Base-by-base conservation (phyloP, 2,113 vertebrate genomes). In the Rhabdomys dilectus region DNA sequence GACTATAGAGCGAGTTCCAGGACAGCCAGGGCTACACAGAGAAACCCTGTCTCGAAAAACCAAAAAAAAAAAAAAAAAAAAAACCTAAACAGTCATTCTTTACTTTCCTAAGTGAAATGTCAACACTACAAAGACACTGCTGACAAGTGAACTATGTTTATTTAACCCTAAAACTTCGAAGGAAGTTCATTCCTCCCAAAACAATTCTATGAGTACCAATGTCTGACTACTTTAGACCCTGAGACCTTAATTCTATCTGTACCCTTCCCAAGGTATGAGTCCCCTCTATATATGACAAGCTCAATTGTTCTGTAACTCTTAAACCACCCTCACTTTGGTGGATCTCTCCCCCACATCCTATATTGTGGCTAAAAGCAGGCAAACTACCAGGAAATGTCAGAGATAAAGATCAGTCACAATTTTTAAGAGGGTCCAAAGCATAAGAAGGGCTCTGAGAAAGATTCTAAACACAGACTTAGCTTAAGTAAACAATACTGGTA, bases 341-440 rank as follows among this genome's bases (percentile, higher is more conserved):
- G 58, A 0, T 87, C 51, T 91, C 70, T 64, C 80, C 17, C 9
- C 39, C 34, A 95, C n/a, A 56, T 95, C 88, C 73, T 86, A n/a
- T 21, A 17, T 39, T 94, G 53, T 90, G 89, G 91, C 84, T 56
- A 77, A 45, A 39, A 73, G 85, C 58, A 93, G 75, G 31, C 62
- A 88, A 86, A 72, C 60, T 81, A 95, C 34, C 39, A 77, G 80
- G 56, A 97, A 95, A 96, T 58, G 62, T 34, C 82, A 78, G 53
- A 88, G 82, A 96, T 73, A 85, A 95, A 91, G 78, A 84, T 36
- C 34, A 48, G 88, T n/a, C 36, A 60, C 51, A 60, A n/a, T 15
- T 26, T 91, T 51, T 62, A 73, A 78, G 45, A 94, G 34, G 86
- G 86, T 15, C 21, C 66, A 78, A 36, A 78, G 70, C 39, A 73